These are phyloP conservation scores for Geotrupes spiniger DNA, from an alignment of 2,888 invertebrate species.

Conservation along the genomic window DNA sequence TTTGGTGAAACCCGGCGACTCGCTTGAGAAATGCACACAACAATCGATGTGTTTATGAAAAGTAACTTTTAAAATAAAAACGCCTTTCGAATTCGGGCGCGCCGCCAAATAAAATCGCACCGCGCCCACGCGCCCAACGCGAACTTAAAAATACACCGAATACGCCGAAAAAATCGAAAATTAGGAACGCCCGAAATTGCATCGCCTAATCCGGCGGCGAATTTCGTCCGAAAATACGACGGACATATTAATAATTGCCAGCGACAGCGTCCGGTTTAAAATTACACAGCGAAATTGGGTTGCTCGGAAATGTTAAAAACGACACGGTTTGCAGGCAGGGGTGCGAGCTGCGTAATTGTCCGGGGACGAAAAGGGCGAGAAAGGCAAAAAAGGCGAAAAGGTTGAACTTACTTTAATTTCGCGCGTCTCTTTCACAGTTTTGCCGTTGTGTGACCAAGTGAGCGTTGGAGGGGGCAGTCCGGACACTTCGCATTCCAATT, in stretches of 20 bases:
- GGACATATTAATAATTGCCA: too few relatives aligned
- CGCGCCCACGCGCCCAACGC: constrained; percentile 18
- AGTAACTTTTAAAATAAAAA: constrained; percentile 9
- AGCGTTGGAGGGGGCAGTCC: constrained; percentile 65
- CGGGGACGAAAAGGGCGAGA: background rate
- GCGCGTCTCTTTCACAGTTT: constrained; percentile 59
- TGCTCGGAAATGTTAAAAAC: background rate
- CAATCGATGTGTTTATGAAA: too few relatives aligned
- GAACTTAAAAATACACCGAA: constrained; percentile 21
- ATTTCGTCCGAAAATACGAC: too few relatives aligned
- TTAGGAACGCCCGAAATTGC: too few relatives aligned
- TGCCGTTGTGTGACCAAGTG: constrained; percentile 68
- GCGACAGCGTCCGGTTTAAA: too few relatives aligned
- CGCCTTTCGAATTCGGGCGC: constrained; percentile 13
- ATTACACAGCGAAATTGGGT: too few relatives aligned
- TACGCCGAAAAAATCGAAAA: constrained; percentile 11
- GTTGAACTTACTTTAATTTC: constrained; percentile 58
- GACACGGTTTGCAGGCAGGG: background rate
- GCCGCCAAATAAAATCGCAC: constrained; percentile 20
- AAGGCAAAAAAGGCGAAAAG: constrained; percentile 8
- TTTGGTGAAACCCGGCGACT: too few relatives aligned
- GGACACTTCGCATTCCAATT: constrained; percentile 66
- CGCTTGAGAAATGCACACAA: too few relatives aligned
- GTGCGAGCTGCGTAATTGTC: background rate
- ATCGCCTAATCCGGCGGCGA: too few relatives aligned